Conservation (phyloP, 2,797 vertebrate species). For the Carapus acus region DNA sequence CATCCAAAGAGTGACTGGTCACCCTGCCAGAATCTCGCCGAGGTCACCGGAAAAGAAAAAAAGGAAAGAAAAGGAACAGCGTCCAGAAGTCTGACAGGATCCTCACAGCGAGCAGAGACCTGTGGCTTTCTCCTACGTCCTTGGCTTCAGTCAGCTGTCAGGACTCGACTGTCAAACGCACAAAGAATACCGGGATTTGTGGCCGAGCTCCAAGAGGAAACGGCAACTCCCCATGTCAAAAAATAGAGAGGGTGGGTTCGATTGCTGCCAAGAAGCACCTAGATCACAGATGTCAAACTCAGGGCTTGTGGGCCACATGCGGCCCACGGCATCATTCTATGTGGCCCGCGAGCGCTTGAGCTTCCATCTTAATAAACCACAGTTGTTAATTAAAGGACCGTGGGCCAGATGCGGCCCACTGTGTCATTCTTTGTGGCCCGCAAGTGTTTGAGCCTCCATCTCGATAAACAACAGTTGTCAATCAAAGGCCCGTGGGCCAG, state of each 20-base stretch:
- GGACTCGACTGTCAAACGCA: constrained; percentile 29
- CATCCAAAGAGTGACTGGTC: constrained; percentile 37
- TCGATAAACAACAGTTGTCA: too few relatives aligned
- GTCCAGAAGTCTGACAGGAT: constrained; percentile 24
- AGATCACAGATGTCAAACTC: too few relatives aligned
- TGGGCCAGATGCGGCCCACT: too few relatives aligned
- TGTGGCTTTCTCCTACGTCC: constrained; percentile 16
- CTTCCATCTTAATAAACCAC: too few relatives aligned
- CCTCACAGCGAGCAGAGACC: constrained; percentile 23
- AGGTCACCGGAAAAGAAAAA: constrained; percentile 17
- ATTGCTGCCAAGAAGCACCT: constrained; percentile 35
- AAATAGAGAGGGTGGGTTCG: constrained; percentile 20
- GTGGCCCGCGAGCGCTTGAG: too few relatives aligned
- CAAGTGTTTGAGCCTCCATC: too few relatives aligned
- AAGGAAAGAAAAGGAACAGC: too few relatives aligned
- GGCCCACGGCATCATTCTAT: too few relatives aligned
- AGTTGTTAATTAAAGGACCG: too few relatives aligned
- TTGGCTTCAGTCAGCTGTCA: constrained; percentile 30
- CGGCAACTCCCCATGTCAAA: constrained; percentile 25
- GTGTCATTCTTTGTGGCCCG: too few relatives aligned
- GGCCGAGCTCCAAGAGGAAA: constrained; percentile 38
- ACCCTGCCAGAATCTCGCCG: constrained; percentile 43
- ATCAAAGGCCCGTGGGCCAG: too few relatives aligned
- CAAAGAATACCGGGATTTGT: constrained; percentile 35
- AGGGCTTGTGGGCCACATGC: too few relatives aligned